These are phyloP conservation scores for Pteropus alecto DNA, from an alignment of 2,113 vertebrate genomes.

Conservation along the genomic window DNA sequence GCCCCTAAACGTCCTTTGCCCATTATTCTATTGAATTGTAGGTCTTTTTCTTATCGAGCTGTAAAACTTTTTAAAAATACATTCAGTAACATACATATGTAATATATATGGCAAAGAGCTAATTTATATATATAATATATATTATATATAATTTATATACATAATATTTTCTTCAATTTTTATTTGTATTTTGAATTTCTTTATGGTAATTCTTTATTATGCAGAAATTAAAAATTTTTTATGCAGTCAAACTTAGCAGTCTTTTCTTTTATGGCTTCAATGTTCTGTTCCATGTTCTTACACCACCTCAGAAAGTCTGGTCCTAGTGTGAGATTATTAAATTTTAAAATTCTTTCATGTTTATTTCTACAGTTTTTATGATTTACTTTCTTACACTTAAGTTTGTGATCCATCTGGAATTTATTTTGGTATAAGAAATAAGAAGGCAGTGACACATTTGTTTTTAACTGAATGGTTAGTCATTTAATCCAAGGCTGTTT, in stretches of 20 bases:
- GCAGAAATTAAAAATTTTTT: neutral
- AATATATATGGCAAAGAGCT: too few relatives aligned
- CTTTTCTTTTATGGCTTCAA: neutral
- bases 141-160: too few relatives aligned
- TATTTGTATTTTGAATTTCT: constrained; percentile 5
- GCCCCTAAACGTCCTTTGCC: neutral
- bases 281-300: neutral
- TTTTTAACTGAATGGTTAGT: neutral
- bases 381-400: constrained; percentile 12
- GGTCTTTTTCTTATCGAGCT: neutral
- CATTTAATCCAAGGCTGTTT: neutral
- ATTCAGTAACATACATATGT: too few relatives aligned
- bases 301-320: neutral
- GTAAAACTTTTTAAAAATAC: neutral
- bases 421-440: neutral
- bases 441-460: neutral
- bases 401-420: constrained; percentile 27
- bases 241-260: neutral
- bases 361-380: constrained; percentile 25
- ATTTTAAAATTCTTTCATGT: constrained; percentile 1
- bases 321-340: neutral
- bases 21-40: neutral
- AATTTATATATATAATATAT: too few relatives aligned
- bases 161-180: neutral
- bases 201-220: neutral